A percentile compares a stretch with the other conserved stretches of the same genome.
Evolutionary conservation across 2,888 invertebrate genomes (phyloP).

Genomic region (Oscheius sp.): DNA sequence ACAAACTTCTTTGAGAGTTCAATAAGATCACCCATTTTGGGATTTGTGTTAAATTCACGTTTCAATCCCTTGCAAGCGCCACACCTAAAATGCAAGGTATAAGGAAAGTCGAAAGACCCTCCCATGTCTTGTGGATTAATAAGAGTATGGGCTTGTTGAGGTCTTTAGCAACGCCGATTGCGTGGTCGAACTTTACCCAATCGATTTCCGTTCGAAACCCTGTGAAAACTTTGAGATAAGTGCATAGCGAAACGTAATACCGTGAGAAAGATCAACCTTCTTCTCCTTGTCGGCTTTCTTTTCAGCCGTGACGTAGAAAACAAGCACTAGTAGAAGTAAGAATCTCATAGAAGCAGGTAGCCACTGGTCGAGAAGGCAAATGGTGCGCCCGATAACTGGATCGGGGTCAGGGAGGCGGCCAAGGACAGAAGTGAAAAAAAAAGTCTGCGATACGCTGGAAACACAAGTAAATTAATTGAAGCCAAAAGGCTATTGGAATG

Average conservation of each 20-base stretch:
- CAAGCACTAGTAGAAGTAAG: slow-evolving; percentile 31
- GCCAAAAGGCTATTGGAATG: neutral
- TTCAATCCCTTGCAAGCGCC: too few relatives aligned
- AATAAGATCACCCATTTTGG: slow-evolving; percentile 73
- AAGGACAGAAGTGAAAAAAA: slow-evolving; percentile 28
- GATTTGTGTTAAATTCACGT: slow-evolving; percentile 60
- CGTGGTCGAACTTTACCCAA: slow-evolving; percentile 69
- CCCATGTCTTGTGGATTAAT: slow-evolving; percentile 76
- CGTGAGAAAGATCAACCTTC: slow-evolving; percentile 36
- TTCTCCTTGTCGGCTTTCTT: slow-evolving; percentile 42
- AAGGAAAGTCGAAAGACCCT: too few relatives aligned
- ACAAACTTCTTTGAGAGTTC: slow-evolving; percentile 73
- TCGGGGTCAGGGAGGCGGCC: slow-evolving; percentile 29
- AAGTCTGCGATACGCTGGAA: neutral
- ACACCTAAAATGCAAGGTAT: too few relatives aligned
- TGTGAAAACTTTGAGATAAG: slow-evolving; percentile 19
- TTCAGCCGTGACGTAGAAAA: slow-evolving; percentile 7
- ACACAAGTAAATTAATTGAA: neutral
- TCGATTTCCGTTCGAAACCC: slow-evolving; percentile 70
- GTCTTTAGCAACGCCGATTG: slow-evolving; percentile 66
- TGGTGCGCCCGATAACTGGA: slow-evolving; percentile 7
- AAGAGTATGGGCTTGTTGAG: slow-evolving; percentile 75
- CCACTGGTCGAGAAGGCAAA: neutral
- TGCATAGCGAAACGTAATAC: neutral
- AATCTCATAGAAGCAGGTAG: slow-evolving; percentile 7